Percentiles rank a stretch among this genome's conserved stretches.
Conservation (phyloP, 2,888 invertebrate genomes). For the Nemoura dubitans region DNA sequence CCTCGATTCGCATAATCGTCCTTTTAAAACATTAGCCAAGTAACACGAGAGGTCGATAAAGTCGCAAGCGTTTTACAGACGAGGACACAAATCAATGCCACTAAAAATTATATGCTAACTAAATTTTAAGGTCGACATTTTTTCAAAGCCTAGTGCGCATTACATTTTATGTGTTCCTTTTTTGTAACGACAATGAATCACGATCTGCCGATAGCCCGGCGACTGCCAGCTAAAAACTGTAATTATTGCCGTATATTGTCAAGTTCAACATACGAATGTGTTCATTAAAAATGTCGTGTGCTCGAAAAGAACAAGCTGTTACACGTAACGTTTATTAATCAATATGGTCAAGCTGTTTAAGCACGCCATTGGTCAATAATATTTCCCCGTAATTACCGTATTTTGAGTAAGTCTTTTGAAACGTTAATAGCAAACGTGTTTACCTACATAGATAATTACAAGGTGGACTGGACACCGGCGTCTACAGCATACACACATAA, state of each 20-base stretch:
- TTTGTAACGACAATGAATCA: background rate
- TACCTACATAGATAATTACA: slow-evolving; percentile 29
- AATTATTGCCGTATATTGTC: background rate
- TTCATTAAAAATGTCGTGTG: slow-evolving; percentile 20
- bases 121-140: background rate
- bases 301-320: slow-evolving; percentile 23
- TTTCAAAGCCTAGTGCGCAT: background rate
- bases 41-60: background rate
- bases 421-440: slow-evolving; percentile 36
- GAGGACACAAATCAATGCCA: background rate
- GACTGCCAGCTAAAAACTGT: background rate
- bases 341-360: slow-evolving; percentile 14
- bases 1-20: background rate
- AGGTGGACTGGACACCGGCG: slow-evolving; percentile 14
- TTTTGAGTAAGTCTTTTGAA: slow-evolving; percentile 35
- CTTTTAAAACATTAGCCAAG: background rate
- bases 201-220: background rate
- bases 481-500: background rate
- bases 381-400: slow-evolving; percentile 26
- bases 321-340: slow-evolving; percentile 13
- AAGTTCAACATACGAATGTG: slow-evolving; percentile 12
- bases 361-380: slow-evolving; percentile 40
- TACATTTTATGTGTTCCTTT: background rate
- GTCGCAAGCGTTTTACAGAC: background rate
- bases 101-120: slow-evolving; percentile 7